Conservation (phyloP, 2,797 vertebrate genomes). For the Leucoraja ocellata region DNA sequence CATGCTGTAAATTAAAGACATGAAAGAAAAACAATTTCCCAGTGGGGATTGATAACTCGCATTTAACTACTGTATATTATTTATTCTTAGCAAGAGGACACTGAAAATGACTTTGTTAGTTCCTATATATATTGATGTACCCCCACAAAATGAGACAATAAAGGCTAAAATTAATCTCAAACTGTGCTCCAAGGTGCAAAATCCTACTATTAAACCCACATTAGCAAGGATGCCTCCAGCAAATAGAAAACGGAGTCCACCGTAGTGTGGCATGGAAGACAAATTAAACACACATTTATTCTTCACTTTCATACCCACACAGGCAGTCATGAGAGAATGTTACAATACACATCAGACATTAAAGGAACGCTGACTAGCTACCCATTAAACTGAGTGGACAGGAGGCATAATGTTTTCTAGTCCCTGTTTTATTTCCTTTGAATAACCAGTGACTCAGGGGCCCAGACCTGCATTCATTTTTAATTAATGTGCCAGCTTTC, state of each 20-base stretch:
- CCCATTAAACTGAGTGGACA: background rate
- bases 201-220: slow-evolving; percentile 9
- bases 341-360: background rate
- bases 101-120: slow-evolving; percentile 9
- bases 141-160: background rate
- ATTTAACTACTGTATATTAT: background rate
- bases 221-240: slow-evolving; percentile 1
- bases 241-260: slow-evolving; percentile 12
- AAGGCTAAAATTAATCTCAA: slow-evolving; percentile 28
- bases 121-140: slow-evolving; percentile 24
- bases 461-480: background rate
- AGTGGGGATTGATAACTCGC: background rate
- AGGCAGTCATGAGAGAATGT: background rate
- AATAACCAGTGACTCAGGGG: background rate
- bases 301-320: background rate
- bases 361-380: background rate
- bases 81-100: background rate
- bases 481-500: slow-evolving; percentile 7
- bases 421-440: background rate
- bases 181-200: slow-evolving; percentile 18
- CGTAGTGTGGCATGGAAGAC: background rate
- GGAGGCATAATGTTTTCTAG: background rate
- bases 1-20: background rate
- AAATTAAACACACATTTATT: slow-evolving; percentile 22
- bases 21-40: background rate